A percentile compares a stretch with the other conserved stretches of the same genome.
Conservation (phyloP, 2,797 vertebrate genomes). For the Toxotes lorentzi region DNA sequence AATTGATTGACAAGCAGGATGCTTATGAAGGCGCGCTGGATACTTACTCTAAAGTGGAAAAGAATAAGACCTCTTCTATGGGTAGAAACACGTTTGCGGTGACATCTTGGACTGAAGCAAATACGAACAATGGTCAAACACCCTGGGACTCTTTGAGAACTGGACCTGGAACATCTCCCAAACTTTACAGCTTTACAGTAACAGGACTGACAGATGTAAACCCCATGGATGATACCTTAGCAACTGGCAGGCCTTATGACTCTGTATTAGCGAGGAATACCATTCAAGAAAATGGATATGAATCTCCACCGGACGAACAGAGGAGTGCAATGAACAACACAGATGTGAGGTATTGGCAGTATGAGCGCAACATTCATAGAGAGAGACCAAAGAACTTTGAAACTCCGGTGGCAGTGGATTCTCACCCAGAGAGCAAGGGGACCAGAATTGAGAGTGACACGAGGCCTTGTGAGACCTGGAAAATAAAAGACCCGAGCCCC, state of each 20-base stretch:
- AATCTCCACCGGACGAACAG: conserved; percentile 62
- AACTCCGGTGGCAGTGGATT: conserved; percentile 33
- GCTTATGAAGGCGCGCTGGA: conserved; percentile 83
- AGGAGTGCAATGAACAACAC: conserved; percentile 39
- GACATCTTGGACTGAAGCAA: conserved; percentile 53
- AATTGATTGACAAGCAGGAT: conserved; percentile 94
- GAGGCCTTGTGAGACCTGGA: conserved; percentile 48
- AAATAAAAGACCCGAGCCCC: conserved; percentile 60
- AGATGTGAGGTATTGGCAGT: conserved; percentile 52
- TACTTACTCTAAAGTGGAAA: conserved; percentile 78
- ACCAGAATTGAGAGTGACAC: conserved; percentile 36
- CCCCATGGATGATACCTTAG: conserved; percentile 3
- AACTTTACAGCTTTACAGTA: conserved; percentile 29
- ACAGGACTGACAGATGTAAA: conserved; percentile 12
- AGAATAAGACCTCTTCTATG: conserved; percentile 69
- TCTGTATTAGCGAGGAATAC: conserved; percentile 39
- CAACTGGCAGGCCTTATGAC: conserved; percentile 61
- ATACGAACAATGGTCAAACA: conserved; percentile 60
- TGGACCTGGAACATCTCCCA: conserved; percentile 45
- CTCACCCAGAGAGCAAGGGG: conserved; percentile 32
- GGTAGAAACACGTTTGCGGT: conserved; percentile 61
- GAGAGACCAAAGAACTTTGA: conserved; percentile 55
- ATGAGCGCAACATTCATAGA: conserved; percentile 27
- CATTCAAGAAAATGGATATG: conserved; percentile 81
- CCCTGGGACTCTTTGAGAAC: conserved; percentile 67